phyloP scores from a whole-genome alignment of 1,140 invertebrate species.

The Hyphantria cunea region DNA sequence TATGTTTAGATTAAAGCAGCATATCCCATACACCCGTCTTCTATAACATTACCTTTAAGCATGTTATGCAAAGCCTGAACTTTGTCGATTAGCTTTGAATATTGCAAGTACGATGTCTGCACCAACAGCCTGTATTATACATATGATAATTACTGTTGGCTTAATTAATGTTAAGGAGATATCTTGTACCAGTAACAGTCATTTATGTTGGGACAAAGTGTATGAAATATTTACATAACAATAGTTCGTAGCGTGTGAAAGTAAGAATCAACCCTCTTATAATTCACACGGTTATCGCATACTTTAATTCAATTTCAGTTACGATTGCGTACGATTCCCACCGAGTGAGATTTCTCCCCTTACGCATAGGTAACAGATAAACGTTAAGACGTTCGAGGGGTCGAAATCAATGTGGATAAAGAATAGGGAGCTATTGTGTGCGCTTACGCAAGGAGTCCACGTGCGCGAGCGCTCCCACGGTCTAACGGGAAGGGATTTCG shows the following conservation, averaged over 20 bases:
- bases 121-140: constrained; percentile 18
- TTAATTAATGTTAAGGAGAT: constrained; percentile 19
- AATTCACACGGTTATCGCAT: constrained; percentile 57
- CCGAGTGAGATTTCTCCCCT: constrained; percentile 70
- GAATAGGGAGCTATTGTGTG: constrained; percentile 69
- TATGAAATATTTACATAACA: constrained; percentile 42
- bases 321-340: constrained; percentile 69
- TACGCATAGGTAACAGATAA: constrained; percentile 73
- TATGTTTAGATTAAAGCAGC: constrained; percentile 7
- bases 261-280: constrained; percentile 57
- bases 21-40: constrained; percentile 9
- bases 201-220: constrained; percentile 4
- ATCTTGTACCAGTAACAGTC: constrained; percentile 9
- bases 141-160: constrained; percentile 16
- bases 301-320: constrained; percentile 71
- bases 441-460: constrained; percentile 72
- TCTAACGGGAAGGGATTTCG: constrained; percentile 52
- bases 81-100: constrained; percentile 28
- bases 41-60: constrained; percentile 7
- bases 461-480: constrained; percentile 74
- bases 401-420: constrained; percentile 68
- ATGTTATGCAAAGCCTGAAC: constrained; percentile 21
- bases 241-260: constrained; percentile 67
- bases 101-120: constrained; percentile 22
- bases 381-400: constrained; percentile 72